Evolutionary conservation across 2,113 vertebrate genomes (phyloP), one percentile per base, ranked within the genome.

Genomic region (Pholis gunnellus): DNA sequence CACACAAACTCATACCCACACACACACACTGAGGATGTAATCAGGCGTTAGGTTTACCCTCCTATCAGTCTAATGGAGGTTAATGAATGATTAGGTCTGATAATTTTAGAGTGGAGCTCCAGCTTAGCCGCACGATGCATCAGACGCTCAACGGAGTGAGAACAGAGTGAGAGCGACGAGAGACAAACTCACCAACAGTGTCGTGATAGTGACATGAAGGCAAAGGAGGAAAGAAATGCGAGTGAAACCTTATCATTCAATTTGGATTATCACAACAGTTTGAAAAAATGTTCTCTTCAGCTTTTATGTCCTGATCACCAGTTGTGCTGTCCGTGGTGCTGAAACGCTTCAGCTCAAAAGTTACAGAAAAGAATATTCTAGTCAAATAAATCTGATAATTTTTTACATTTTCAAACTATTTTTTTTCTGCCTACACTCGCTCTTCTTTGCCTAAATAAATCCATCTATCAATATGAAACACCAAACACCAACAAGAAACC

Each of bases 11-110:
- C 46, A 48, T 20, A 48, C 46, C 46, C 15, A 68, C n/a, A 46
- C 72, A 79, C 82, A 72, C 77, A 70, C 46, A 63, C 36, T 25
- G 64, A 84, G 87, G 72, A 91, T 90, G 89, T 92, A 94, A 93
- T 92, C 92, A 94, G 87, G 91, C 92, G 86, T 94, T 91, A 79
- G 90, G 79, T 92, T 90, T 92, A 91, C 92, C 92, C 93, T 93
- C 93, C 93, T 94, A 92, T 94, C 93, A 89, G 90, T 92, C 87
- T 94, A 94, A 93, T 92, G 85, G 93, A 93, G 94, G 92, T 94
- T 94, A 94, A 94, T 94, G 88, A 94, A 92, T 93, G 91, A 93
- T 94, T 94, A 94, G 88, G 88, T 91, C 88, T 92, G 91, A 94
- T 94, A 89, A 94, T 91, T 91, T 91, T 89, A 92, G 84, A 93